Percentiles rank a stretch among this genome's conserved stretches.
Conservation (phyloP, 2,797 vertebrate genomes). For the Onychomys leucogaster region DNA sequence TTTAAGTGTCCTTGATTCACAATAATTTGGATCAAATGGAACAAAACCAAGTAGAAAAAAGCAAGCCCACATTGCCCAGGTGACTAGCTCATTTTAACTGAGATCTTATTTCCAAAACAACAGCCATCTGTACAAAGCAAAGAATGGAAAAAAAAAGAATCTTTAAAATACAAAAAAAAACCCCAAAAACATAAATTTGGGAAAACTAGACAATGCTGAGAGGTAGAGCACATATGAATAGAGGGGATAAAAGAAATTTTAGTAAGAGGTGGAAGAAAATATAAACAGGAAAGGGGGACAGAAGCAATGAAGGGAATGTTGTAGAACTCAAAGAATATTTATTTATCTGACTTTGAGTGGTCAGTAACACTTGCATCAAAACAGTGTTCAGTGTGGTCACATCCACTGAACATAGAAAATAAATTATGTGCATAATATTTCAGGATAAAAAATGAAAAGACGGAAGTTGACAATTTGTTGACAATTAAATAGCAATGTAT, state of each 20-base stretch:
- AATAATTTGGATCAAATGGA: not conserved
- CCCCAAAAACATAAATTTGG: not conserved
- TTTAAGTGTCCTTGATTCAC: not conserved
- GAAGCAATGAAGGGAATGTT: not conserved
- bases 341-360: not conserved
- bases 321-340: slow-evolving; percentile 29
- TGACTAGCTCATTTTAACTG: slow-evolving; percentile 55
- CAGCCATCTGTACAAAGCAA: not conserved
- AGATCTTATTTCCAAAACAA: slow-evolving; percentile 37
- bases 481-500: slow-evolving; percentile 65
- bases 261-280: not conserved
- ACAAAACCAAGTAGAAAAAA: slow-evolving; percentile 50
- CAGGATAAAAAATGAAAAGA: slow-evolving; percentile 43
- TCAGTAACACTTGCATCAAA: slow-evolving; percentile 66
- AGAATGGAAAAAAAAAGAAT: not conserved
- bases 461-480: slow-evolving; percentile 65
- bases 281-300: not conserved
- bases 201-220: not conserved
- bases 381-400: slow-evolving; percentile 24
- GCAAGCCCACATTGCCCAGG: not conserved
- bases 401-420: slow-evolving; percentile 55
- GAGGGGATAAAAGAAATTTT: slow-evolving; percentile 8
- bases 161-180: slow-evolving; percentile 24
- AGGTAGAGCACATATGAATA: not conserved
- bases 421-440: slow-evolving; percentile 55